Evolutionary conservation across 2,888 invertebrate genomes (phyloP).

Genomic region (Pandemis heparana): DNA sequence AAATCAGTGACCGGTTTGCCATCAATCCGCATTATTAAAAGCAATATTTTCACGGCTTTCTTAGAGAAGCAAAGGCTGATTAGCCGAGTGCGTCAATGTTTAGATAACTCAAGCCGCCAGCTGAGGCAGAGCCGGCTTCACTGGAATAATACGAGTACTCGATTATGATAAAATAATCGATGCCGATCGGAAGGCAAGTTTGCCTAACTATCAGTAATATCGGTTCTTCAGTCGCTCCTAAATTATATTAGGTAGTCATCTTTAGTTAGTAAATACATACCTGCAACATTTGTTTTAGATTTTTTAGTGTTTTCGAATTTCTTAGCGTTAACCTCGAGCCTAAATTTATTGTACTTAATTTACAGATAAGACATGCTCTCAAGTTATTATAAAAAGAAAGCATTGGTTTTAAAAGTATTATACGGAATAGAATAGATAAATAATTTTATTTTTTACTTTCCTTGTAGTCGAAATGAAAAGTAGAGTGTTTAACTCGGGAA

Average conservation of each 20-base stretch:
- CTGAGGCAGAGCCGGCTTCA: background rate
- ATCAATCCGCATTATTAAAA: conserved; percentile 20
- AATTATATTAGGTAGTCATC: background rate
- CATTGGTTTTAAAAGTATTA: too few relatives aligned
- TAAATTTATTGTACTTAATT: too few relatives aligned
- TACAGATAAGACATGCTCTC: too few relatives aligned
- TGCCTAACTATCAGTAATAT: background rate
- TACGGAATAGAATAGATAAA: too few relatives aligned
- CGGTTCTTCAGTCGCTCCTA: background rate
- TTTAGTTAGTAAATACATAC: too few relatives aligned
- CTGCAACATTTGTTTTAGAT: too few relatives aligned
- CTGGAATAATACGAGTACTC: conserved; percentile 21
- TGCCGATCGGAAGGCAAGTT: background rate
- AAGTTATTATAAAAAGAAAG: too few relatives aligned
- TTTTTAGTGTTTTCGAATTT: too few relatives aligned
- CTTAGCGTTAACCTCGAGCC: too few relatives aligned
- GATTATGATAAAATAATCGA: conserved; percentile 20
- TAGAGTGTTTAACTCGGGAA: too few relatives aligned
- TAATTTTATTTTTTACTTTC: too few relatives aligned
- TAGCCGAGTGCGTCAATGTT: conserved; percentile 16
- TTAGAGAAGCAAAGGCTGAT: conserved; percentile 4
- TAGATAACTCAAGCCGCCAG: conserved; percentile 3
- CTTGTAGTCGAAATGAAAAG: too few relatives aligned
- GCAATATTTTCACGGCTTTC: conserved; percentile 10
- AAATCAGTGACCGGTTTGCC: background rate